Evolutionary conservation across 92 coral and sea anemone genomes (phyloP).

Genomic region (Paragorgia papillata): DNA sequence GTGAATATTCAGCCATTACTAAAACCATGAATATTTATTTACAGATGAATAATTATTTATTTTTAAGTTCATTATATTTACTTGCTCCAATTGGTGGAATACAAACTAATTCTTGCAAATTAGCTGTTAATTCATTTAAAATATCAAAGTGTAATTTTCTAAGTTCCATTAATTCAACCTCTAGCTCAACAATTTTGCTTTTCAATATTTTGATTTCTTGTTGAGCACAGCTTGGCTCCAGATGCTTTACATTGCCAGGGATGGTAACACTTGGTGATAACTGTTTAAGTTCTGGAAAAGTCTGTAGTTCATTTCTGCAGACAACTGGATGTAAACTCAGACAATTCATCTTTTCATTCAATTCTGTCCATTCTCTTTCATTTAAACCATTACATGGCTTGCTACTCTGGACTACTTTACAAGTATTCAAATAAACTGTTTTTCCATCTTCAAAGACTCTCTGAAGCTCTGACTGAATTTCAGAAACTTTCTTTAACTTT

Average conservation of each 20-base stretch:
- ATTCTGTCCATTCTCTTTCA: background rate
- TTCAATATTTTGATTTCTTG: conserved; percentile 10
- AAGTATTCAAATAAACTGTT: background rate
- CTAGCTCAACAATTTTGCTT: conserved; percentile 14
- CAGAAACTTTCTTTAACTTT: background rate
- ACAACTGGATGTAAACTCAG: background rate
- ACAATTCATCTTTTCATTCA: conserved; percentile 1
- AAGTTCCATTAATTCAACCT: conserved; percentile 5
- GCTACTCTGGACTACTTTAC: background rate
- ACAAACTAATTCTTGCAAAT: conserved; percentile 20
- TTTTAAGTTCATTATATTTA: conserved; percentile 30
- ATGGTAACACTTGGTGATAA: background rate
- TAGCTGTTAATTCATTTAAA: conserved; percentile 2
- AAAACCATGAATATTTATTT: no score
- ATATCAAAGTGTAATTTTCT: conserved; percentile 23
- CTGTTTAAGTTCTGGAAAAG: conserved; percentile 34
- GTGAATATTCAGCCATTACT: no score
- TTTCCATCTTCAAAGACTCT: background rate
- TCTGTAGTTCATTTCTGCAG: background rate
- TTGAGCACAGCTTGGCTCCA: conserved; percentile 8
- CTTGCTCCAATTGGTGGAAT: conserved; percentile 24
- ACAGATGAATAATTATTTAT: conserved; percentile 4
- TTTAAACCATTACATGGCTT: background rate
- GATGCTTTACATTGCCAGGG: background rate
- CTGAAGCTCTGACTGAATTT: conserved; percentile 1